Base-by-base conservation (phyloP, 2,888 invertebrate genomes). In the Spilosoma lubricipeda region DNA sequence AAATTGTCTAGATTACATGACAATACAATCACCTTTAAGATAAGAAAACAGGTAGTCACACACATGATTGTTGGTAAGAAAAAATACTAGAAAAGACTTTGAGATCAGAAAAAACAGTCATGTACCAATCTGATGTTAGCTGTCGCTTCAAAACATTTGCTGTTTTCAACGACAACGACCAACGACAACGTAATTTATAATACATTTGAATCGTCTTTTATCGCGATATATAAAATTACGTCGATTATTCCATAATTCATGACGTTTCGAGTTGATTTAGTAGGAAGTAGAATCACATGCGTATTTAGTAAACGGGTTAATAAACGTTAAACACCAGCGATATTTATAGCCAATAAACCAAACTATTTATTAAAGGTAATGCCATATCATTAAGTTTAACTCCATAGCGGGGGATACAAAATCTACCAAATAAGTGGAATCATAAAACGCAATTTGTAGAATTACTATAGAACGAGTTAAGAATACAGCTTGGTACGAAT, bases 311-410 rank as follows among this genome's bases (percentile, higher is more conserved):
- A 86, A 86, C 81, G 80, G 72, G 72, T 77, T 73, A 78, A 74
- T 78, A 85, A 80, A 80, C 72, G 77, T 76, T 76, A 77, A 70
- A 75, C 76, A 80, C 76, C 74, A 75, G 70, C 77, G 77, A 84
- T 82, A 70, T 85, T 89, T 83, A 88, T 78, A 77, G 78, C 71
- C 83, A 76, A 85, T 88, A 86, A 88, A 85, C 81, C 65, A 71
- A 80, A 77, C 72, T 76, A 84, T 84, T 81, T 81, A 82, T 77
- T 79, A 73, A 82, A 77, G 59, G 71, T 56, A 78, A 78, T 80
- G 77, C 69, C 65, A 73, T 75, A 71, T 81, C 78, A 81, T 86
- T 83, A 80, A 80, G 63, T 80, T 86, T 85, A 81, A 77, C 76
- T 80, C 76, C 39, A 80, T 78, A 81, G 80, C 63, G 39, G 66